Evolutionary conservation across 2,113 vertebrate species (phyloP), one percentile per base, ranked within the genome.

Genomic region (Trochalopteron elliotii): DNA sequence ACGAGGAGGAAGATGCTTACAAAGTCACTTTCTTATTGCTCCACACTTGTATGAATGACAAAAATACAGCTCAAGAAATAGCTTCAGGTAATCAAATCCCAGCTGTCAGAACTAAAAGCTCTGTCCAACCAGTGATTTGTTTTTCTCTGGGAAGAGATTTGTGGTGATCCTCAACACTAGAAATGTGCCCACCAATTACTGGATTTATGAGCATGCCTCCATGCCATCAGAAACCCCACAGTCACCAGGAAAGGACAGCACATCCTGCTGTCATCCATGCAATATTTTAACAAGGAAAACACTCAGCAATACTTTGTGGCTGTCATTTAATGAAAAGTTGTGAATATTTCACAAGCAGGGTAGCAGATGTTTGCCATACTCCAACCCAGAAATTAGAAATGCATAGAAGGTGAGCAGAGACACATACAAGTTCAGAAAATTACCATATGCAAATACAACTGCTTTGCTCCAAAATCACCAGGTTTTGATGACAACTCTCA

Each of bases 201-300:
- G 42, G 67, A 65, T 93, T 93, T 78, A 52, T 19, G 67, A 70
- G 42, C 8, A 0, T 40, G 60, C 50, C 80, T 45, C 69, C 28
- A 11, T 0, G 0, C 45, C 35, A 3, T 6, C 83, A 70, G 63
- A 60, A 49, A 28, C 25, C 57, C 53, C 0, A 0, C 49, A 24
- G 70, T 18, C 56, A 37, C 22, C 84, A 40, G 49, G 33, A 2
- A 49, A 20, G 64, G 49, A 30, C 25, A 4, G 75, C 69, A 65
- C 25, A 15, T 20, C 7, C 44, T 0, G 0, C 37, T 35, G 55
- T 42, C 71, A 40, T 11, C 69, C 6, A 0, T 6, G 45, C 35
- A 5, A 0, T n/a, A 49, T 55, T 91, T 53, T 45, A 70, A 10
- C 40, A 23, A 25, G 21, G 56, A 70, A 63, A 87, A 56, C 44